Evolutionary conservation across 2,113 vertebrate species (phyloP).

Genomic region (Pseudorhombus dupliciocellatus): DNA sequence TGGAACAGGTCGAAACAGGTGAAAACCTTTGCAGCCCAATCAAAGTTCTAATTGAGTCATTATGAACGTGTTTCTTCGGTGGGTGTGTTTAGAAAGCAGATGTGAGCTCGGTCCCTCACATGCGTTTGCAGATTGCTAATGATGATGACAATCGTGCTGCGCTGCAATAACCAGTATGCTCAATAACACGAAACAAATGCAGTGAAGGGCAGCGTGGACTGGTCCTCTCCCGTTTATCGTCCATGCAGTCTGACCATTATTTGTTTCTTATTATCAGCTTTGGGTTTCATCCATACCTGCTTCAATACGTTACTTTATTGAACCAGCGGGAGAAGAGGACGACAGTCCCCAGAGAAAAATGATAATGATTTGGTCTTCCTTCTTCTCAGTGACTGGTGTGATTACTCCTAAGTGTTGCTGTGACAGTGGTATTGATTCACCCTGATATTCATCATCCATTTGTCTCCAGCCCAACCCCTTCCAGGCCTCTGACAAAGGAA

Average conservation of each 20-base stretch:
- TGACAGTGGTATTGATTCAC: conserved; percentile 67
- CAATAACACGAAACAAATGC: not conserved
- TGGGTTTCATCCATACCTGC: not conserved
- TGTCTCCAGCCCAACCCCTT: conserved; percentile 26
- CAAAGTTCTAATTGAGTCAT: too few species aligned
- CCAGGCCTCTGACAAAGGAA: conserved; percentile 12
- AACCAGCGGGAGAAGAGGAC: conserved; percentile 11
- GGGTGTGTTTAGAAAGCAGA: too few species aligned
- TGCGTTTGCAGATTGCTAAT: too few species aligned
- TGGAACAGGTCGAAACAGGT: not conserved
- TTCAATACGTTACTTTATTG: conserved; percentile 15
- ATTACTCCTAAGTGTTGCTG: conserved; percentile 64
- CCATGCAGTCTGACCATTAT: not conserved
- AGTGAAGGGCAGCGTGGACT: not conserved
- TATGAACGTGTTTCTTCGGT: too few species aligned
- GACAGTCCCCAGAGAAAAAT: conserved; percentile 33
- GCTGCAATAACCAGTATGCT: too few species aligned
- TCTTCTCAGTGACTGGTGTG: conserved; percentile 30
- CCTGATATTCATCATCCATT: conserved; percentile 57
- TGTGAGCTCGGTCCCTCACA: too few species aligned
- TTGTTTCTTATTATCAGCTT: conserved; percentile 5
- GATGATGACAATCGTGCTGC: too few species aligned
- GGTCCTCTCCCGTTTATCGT: not conserved
- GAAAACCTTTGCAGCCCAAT: not conserved
- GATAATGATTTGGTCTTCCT: conserved; percentile 41